Conservation (phyloP, 2,888 invertebrate species). For the Andrena bicolor region DNA sequence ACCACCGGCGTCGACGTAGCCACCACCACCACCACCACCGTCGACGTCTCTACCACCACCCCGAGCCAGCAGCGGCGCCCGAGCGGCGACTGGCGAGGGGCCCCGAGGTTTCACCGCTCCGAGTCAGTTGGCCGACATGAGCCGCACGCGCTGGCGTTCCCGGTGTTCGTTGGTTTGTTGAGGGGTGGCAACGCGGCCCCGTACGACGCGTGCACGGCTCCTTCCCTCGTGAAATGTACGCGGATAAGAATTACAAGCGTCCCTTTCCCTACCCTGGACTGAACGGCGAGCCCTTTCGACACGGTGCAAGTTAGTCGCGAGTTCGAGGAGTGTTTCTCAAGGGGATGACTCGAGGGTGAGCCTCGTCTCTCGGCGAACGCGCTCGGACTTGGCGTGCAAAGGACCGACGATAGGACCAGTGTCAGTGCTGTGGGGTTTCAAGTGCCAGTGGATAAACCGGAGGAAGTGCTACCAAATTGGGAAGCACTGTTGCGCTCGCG, state of each 20-base stretch:
- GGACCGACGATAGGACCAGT: constrained; percentile 60
- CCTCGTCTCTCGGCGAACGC: not conserved
- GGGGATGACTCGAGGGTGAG: no score
- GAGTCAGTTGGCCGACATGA: constrained; percentile 82
- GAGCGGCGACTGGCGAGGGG: constrained; percentile 76
- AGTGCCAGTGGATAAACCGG: constrained; percentile 70
- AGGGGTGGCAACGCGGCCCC: constrained; percentile 47
- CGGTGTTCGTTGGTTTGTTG: constrained; percentile 46
- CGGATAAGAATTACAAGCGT: not conserved
- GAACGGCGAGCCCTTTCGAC: not conserved
- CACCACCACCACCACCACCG: constrained; percentile 51
- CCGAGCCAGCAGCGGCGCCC: constrained; percentile 74
- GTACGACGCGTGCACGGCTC: constrained; percentile 42
- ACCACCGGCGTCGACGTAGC: constrained; percentile 55
- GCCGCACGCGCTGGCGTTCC: constrained; percentile 77
- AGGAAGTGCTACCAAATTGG: not conserved
- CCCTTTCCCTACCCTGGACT: not conserved
- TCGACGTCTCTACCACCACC: constrained; percentile 48
- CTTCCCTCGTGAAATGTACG: constrained; percentile 22
- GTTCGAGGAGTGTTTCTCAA: not conserved
- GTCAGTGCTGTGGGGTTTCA: constrained; percentile 73
- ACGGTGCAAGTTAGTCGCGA: constrained; percentile 19
- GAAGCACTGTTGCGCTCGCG: not conserved
- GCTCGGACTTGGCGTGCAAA: constrained; percentile 47
- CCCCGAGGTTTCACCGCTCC: constrained; percentile 73